A percentile compares a stretch with the other conserved stretches of the same genome.
Evolutionary conservation across 2,888 invertebrate genomes (phyloP).

Genomic region (Leucoptera coffeella): DNA sequence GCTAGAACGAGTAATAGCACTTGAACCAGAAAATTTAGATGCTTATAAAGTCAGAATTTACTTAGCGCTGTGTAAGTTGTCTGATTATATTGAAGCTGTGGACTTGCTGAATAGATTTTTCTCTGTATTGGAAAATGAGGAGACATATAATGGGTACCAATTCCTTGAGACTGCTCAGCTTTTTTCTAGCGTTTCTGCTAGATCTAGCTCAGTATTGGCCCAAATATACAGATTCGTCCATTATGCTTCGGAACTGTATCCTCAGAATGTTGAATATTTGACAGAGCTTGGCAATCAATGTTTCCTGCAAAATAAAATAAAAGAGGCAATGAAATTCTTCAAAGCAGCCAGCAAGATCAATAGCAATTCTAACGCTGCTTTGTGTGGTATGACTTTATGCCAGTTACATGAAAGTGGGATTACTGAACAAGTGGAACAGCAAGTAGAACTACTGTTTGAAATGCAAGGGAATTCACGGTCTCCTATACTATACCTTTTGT

Average conservation of each 20-base stretch:
- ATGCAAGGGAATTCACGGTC: conserved; percentile 64
- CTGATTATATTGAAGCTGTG: conserved; percentile 68
- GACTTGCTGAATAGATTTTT: conserved; percentile 64
- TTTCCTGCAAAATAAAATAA: conserved; percentile 63
- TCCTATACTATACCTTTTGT: conserved; percentile 62
- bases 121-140: conserved; percentile 61
- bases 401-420: conserved; percentile 69
- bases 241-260: conserved; percentile 66
- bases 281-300: conserved; percentile 81
- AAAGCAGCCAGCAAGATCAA: conserved; percentile 78
- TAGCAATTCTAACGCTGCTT: conserved; percentile 71
- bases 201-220: conserved; percentile 59
- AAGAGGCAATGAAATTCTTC: conserved; percentile 75
- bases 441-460: conserved; percentile 81
- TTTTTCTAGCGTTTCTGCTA: conserved; percentile 66
- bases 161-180: conserved; percentile 65
- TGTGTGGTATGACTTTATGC: conserved; percentile 78
- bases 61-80: conserved; percentile 67
- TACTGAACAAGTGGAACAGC: conserved; percentile 71
- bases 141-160: conserved; percentile 69
- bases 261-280: conserved; percentile 63
- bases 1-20: conserved; percentile 63
- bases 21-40: conserved; percentile 70
- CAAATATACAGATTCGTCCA: conserved; percentile 75
- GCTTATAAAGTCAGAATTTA: conserved; percentile 67